Conservation (phyloP, 2,888 invertebrate genomes). For the Rhorus exstirpatorius region DNA sequence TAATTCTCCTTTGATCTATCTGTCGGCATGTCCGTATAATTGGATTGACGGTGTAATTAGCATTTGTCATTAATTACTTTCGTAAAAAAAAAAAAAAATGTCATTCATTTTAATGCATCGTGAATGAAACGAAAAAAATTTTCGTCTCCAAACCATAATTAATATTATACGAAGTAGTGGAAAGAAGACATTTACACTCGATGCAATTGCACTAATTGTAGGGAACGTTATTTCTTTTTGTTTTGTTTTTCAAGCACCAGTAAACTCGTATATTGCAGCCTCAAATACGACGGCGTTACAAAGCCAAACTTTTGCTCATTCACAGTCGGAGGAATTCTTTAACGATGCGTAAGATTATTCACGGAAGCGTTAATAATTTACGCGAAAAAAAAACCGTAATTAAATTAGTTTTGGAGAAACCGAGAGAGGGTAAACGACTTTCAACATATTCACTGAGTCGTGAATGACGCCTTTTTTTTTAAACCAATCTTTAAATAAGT, state of each 20-base stretch:
- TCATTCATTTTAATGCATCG: neutral
- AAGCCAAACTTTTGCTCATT: slow-evolving; percentile 45
- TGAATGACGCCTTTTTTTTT: slow-evolving; percentile 5
- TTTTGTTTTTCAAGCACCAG: slow-evolving; percentile 5
- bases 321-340: slow-evolving; percentile 49
- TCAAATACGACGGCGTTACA: slow-evolving; percentile 19
- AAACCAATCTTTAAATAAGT: too few species aligned
- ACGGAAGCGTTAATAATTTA: slow-evolving; percentile 59
- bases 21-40: too few species aligned
- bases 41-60: neutral
- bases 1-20: too few species aligned
- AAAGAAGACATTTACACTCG: slow-evolving; percentile 2
- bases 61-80: slow-evolving; percentile 3
- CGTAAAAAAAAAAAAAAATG: neutral
- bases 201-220: slow-evolving; percentile 22
- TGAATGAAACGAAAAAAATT: neutral
- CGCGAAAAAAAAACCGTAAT: slow-evolving; percentile 53
- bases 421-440: neutral
- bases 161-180: neutral
- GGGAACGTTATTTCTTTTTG: neutral
- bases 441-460: slow-evolving; percentile 17
- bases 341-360: slow-evolving; percentile 62
- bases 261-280: neutral
- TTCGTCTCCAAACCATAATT: too few species aligned
- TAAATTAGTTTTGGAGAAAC: slow-evolving; percentile 47